Evolutionary conservation across 2,797 vertebrate species (phyloP).

Genomic region (Pampus argenteus): DNA sequence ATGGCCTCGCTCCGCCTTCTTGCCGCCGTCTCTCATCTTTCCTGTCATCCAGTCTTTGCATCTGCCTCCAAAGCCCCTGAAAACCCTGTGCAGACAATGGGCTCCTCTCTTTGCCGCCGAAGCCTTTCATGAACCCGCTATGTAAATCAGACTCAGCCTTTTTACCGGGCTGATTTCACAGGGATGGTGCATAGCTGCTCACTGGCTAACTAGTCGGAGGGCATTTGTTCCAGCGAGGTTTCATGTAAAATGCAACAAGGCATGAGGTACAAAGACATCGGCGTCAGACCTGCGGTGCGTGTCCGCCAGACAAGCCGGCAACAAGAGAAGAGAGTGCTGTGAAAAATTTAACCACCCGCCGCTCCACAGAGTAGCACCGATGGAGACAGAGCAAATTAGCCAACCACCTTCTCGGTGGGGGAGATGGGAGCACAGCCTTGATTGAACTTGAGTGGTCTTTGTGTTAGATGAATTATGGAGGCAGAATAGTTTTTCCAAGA

Average conservation of each 20-base stretch:
- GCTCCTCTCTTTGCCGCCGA: slow-evolving; percentile 25
- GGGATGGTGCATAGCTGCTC: slow-evolving; percentile 15
- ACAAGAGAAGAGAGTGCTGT: slow-evolving; percentile 43
- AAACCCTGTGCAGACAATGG: slow-evolving; percentile 45
- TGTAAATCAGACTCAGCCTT: slow-evolving; percentile 56
- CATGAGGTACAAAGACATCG: slow-evolving; percentile 56
- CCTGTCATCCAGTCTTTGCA: slow-evolving; percentile 48
- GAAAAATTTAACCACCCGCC: slow-evolving; percentile 60
- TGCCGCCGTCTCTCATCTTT: slow-evolving; percentile 7
- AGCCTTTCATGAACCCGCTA: slow-evolving; percentile 51
- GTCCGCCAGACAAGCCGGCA: slow-evolving; percentile 47
- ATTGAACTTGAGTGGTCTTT: slow-evolving; percentile 61
- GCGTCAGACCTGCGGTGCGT: slow-evolving; percentile 52
- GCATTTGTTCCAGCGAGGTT: slow-evolving; percentile 66
- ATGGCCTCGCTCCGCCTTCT: not conserved
- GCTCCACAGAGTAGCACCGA: slow-evolving; percentile 29
- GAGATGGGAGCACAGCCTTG: slow-evolving; percentile 31
- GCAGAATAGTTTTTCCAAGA: slow-evolving; percentile 44
- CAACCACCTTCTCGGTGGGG: slow-evolving; percentile 44
- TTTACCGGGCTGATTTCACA: slow-evolving; percentile 53
- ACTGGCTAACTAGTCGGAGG: slow-evolving; percentile 51
- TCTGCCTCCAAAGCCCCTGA: slow-evolving; percentile 48
- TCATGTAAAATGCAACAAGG: slow-evolving; percentile 72
- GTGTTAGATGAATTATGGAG: slow-evolving; percentile 64
- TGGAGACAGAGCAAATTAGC: slow-evolving; percentile 57